These are phyloP conservation scores for Acomys russatus DNA, from an alignment of 2,797 vertebrate genomes.

Conservation along the genomic window DNA sequence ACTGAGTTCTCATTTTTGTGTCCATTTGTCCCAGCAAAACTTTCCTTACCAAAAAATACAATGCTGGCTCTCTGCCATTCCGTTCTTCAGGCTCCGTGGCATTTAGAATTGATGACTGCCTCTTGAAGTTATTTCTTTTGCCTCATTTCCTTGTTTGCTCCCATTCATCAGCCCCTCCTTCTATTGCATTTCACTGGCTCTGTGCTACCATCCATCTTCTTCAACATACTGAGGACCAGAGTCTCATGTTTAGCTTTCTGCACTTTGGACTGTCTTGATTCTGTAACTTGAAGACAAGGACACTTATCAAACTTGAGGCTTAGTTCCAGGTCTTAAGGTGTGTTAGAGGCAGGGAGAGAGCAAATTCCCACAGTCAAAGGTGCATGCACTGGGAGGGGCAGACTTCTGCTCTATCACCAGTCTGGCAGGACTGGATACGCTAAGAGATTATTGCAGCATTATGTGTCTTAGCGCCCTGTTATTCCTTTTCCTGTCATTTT, in stretches of 20 bases:
- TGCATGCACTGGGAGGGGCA: background rate
- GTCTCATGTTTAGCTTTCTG: background rate
- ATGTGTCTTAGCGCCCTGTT: background rate
- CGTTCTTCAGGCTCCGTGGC: background rate
- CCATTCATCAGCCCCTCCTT: background rate
- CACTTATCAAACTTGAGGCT: background rate
- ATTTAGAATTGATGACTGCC: background rate
- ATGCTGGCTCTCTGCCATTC: background rate
- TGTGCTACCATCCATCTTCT: background rate
- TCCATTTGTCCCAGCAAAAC: background rate
- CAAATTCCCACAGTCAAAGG: background rate
- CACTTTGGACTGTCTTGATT: background rate
- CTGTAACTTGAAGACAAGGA: background rate
- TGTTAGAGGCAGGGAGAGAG: background rate
- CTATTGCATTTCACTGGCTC: background rate
- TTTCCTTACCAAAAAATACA: conserved; percentile 10
- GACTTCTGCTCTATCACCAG: background rate
- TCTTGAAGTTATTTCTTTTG: background rate
- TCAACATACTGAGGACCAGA: background rate
- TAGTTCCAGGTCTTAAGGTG: background rate
- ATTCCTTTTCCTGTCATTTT: background rate
- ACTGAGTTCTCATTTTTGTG: background rate
- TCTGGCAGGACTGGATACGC: background rate
- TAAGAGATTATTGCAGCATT: background rate
- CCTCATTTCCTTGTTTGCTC: background rate